These are phyloP conservation scores for Bhutanitis thaidina DNA, from an alignment of 2,888 invertebrate genomes.

Conservation along the genomic window DNA sequence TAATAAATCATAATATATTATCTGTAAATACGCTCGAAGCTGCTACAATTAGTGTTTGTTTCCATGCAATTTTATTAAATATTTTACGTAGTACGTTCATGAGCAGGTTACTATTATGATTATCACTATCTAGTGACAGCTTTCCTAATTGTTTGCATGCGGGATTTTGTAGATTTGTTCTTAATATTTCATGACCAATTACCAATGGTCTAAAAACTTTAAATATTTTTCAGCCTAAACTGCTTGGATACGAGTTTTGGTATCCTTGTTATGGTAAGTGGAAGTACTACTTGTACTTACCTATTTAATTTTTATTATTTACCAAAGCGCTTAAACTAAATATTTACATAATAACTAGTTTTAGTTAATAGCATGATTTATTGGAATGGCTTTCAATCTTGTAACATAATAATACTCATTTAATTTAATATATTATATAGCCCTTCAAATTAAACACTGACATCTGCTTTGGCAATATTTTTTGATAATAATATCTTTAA, in stretches of 20 bases:
- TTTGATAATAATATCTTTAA: too few relatives aligned
- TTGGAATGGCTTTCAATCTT: constrained; percentile 17
- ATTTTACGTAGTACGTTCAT: not conserved
- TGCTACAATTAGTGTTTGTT: not conserved
- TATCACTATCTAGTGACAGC: constrained; percentile 4
- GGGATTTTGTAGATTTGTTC: constrained; percentile 26
- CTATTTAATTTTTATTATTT: constrained; percentile 40
- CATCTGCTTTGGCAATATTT: not conserved
- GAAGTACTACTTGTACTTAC: constrained; percentile 66
- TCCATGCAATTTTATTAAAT: not conserved
- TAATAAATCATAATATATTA: too few relatives aligned
- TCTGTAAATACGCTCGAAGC: too few relatives aligned
- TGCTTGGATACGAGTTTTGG: constrained; percentile 73
- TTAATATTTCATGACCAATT: constrained; percentile 29
- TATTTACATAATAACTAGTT: constrained; percentile 21
- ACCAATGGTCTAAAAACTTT: constrained; percentile 60
- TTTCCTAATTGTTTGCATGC: constrained; percentile 28
- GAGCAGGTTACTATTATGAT: constrained; percentile 4
- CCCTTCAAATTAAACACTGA: constrained; percentile 3
- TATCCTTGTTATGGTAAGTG: constrained; percentile 75
- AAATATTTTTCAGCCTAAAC: constrained; percentile 75
- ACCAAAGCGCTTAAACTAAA: constrained; percentile 34
- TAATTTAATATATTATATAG: not conserved
- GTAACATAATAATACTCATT: not conserved
- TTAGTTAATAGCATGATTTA: constrained; percentile 15